These are phyloP conservation scores for Drosophila neutralis DNA, from an alignment of 2,888 invertebrate genomes.

Conservation along the genomic window DNA sequence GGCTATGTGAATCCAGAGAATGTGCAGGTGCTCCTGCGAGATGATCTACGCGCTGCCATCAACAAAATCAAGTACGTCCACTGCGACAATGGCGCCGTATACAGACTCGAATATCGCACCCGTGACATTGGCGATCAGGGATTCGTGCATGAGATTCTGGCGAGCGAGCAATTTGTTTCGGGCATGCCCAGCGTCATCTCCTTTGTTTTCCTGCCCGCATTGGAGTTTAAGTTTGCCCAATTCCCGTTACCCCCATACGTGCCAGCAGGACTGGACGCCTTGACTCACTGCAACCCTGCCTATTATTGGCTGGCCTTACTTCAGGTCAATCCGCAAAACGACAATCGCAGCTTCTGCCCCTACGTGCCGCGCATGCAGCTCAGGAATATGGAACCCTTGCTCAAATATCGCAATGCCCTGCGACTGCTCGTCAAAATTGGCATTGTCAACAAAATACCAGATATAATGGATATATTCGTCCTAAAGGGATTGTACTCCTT, in stretches of 20 bases:
- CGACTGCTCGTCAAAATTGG: conserved; percentile 61
- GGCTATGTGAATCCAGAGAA: conserved; percentile 60
- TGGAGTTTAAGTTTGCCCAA: conserved; percentile 55
- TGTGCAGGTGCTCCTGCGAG: conserved; percentile 54
- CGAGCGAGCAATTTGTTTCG: conserved; percentile 47
- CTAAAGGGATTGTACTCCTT: conserved; percentile 63
- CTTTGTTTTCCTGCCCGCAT: conserved; percentile 60
- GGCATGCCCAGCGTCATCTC: conserved; percentile 63
- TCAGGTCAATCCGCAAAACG: conserved; percentile 59
- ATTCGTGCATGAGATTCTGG: conserved; percentile 63
- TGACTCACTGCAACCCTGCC: conserved; percentile 50
- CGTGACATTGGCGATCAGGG: conserved; percentile 67
- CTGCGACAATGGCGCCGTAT: conserved; percentile 50
- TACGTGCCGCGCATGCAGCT: conserved; percentile 64
- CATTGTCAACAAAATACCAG: conserved; percentile 51
- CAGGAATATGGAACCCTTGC: conserved; percentile 52
- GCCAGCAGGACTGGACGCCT: conserved; percentile 42
- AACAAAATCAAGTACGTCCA: conserved; percentile 26
- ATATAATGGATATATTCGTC: conserved; percentile 60
- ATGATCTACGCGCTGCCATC: conserved; percentile 57
- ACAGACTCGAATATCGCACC: conserved; percentile 56
- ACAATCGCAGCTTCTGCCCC: conserved; percentile 64
- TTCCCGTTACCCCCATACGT: conserved; percentile 54
- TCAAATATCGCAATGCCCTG: conserved; percentile 61
- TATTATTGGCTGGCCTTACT: conserved; percentile 59